Evolutionary conservation across 2,888 invertebrate genomes (phyloP).

Genomic region (Diaphora mendica): DNA sequence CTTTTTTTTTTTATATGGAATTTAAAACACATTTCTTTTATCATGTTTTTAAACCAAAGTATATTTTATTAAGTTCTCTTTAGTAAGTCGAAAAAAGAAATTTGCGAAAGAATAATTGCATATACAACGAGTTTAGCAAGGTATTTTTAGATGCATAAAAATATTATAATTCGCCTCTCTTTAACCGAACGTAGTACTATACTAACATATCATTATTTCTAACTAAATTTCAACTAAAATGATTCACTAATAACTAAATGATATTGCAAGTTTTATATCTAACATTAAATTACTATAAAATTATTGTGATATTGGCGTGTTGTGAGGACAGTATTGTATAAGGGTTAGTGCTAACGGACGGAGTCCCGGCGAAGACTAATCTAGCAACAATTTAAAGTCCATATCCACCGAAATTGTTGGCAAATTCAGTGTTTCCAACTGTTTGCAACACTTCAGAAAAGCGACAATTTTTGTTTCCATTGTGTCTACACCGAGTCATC

Average conservation of each 20-base stretch:
- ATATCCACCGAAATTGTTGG: too few species aligned
- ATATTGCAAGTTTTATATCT: conserved; percentile 39
- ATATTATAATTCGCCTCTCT: conserved; percentile 26
- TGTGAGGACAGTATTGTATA: conserved; percentile 27
- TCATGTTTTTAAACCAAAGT: not conserved
- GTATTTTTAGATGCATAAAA: conserved; percentile 7
- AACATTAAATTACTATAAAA: conserved; percentile 23
- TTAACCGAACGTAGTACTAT: conserved; percentile 23
- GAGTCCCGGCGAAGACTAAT: too few species aligned
- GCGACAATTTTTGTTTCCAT: too few species aligned
- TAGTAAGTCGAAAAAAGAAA: too few species aligned
- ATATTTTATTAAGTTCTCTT: too few species aligned
- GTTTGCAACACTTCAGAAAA: too few species aligned
- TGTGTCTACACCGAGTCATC: too few species aligned
- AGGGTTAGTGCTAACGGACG: not conserved
- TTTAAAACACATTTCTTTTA: not conserved
- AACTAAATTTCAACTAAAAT: conserved; percentile 44
- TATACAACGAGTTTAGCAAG: too few species aligned
- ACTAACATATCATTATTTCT: conserved; percentile 27
- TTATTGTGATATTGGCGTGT: conserved; percentile 25
- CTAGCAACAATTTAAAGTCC: too few species aligned
- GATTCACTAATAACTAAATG: conserved; percentile 37
- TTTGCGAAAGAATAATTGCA: too few species aligned
- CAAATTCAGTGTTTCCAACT: too few species aligned
- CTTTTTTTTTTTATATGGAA: not conserved